Evolutionary conservation across 2,113 vertebrate genomes (phyloP).

Genomic region (Baryphthengus martii): DNA sequence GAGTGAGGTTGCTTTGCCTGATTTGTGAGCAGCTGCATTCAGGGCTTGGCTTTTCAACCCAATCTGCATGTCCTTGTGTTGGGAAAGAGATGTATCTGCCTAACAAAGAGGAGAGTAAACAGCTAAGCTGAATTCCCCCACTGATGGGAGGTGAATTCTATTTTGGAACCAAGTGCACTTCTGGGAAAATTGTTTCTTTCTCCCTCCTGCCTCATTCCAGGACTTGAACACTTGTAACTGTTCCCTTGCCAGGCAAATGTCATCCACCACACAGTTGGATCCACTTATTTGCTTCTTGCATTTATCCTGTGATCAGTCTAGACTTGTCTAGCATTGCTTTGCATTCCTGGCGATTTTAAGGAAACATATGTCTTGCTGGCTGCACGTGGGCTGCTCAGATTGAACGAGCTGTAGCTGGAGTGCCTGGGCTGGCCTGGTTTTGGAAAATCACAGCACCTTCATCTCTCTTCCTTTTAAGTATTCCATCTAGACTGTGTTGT

Average conservation of each 20-base stretch:
- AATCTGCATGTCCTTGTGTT: background rate
- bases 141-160: background rate
- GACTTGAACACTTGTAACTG: background rate
- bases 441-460: background rate
- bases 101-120: background rate
- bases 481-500: background rate
- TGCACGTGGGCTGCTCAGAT: background rate
- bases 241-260: background rate
- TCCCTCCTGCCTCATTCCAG: background rate
- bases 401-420: background rate
- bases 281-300: background rate
- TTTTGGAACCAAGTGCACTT: background rate
- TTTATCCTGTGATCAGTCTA: background rate
- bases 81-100: background rate
- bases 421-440: background rate
- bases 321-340: constrained; percentile 1
- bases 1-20: background rate
- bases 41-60: background rate
- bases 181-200: background rate
- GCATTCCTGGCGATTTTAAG: background rate
- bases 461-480: background rate
- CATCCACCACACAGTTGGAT: background rate
- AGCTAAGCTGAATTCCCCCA: background rate
- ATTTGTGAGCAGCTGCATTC: background rate
- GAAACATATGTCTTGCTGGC: background rate